Base-by-base conservation (phyloP, 2,797 vertebrate genomes). In the Meriones psammophilus region DNA sequence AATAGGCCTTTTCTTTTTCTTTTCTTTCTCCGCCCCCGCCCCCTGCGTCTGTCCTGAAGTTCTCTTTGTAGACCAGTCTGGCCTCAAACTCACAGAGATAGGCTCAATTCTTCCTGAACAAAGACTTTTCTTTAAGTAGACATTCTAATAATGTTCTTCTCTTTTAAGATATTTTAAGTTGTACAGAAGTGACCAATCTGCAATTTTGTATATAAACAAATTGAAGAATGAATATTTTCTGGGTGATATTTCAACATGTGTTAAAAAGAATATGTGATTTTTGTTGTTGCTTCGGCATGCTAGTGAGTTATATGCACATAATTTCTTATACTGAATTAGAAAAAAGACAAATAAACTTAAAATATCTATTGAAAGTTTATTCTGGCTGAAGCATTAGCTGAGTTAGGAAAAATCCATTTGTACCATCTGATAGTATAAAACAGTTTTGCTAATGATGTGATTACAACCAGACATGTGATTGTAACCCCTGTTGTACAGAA, bases 121-220 rank as follows among this genome's bases (percentile, higher is more conserved):
- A 91, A 84, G 78, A 54, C 30, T 68, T 89, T 7, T 36, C 50
- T 69, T 68, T 36, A 42, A 95, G 5, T 1, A 39, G 60, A 64
- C 14, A 39, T 42, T 30, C 24, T 28, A 66, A 20, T 22, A 69
- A 93, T 79, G 54, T 58, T 81, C 84, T 96, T 14, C 28, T 69
- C 58, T 76, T 90, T 96, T 33, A 69, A 81, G 68, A 50, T 86
- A 66, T 76, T 94, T 96, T 68, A 94, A 89, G 58, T 90, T 76
- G 66, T 62, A 69, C 54, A 46, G 76, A 68, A 94, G n/a, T 74
- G 22, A 92, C 81, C 42, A 39, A 88, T 64, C 36, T 89, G 39
- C 22, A 94, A 71, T 87, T 96, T 92, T 94, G 85, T 26, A 78
- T 64, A 64, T 88, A 56, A 95, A 74, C 28, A 87, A 95, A 95